A percentile compares a stretch with the other conserved stretches of the same genome.
phyloP scores from a whole-genome alignment of 2,113 vertebrate genomes.

The Morphnarchus princeps region DNA sequence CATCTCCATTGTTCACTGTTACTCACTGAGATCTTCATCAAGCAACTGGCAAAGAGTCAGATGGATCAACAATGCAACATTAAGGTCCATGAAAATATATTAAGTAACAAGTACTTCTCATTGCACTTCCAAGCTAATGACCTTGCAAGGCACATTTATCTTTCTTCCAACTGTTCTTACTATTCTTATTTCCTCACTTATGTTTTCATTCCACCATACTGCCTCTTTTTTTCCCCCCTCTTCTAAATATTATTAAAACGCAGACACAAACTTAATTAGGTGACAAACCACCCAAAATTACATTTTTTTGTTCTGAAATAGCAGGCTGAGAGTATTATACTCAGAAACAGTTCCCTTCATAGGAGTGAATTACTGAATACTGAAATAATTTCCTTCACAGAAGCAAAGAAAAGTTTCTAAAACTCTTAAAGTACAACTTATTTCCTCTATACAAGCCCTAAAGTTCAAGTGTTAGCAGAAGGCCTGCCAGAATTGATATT shows the following conservation, averaged over 20 bases:
- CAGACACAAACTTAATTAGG: neutral
- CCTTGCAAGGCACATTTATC: neutral
- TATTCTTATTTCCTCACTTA: neutral
- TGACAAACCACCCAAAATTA: fast-evolving
- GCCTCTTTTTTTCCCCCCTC: neutral
- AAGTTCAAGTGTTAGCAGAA: neutral
- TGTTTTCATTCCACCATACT: neutral
- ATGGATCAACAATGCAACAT: neutral
- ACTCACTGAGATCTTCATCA: neutral
- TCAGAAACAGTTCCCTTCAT: neutral
- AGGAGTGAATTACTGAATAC: neutral
- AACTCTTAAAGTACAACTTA: neutral
- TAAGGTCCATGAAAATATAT: neutral
- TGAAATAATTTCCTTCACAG: neutral
- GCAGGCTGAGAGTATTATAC: neutral
- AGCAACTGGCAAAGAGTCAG: neutral
- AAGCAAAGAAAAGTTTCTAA: neutral
- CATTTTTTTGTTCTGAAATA: neutral
- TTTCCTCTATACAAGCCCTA: neutral
- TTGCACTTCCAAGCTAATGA: neutral
- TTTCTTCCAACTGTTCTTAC: neutral
- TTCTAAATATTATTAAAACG: neutral
- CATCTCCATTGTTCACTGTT: neutral
- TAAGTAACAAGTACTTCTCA: neutral
- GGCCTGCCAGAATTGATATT: neutral